A percentile compares a stretch with the other conserved stretches of the same genome.
These are phyloP conservation scores for Ptyas mucosa DNA, from an alignment of 2,113 vertebrate genomes.

Conservation along the genomic window DNA sequence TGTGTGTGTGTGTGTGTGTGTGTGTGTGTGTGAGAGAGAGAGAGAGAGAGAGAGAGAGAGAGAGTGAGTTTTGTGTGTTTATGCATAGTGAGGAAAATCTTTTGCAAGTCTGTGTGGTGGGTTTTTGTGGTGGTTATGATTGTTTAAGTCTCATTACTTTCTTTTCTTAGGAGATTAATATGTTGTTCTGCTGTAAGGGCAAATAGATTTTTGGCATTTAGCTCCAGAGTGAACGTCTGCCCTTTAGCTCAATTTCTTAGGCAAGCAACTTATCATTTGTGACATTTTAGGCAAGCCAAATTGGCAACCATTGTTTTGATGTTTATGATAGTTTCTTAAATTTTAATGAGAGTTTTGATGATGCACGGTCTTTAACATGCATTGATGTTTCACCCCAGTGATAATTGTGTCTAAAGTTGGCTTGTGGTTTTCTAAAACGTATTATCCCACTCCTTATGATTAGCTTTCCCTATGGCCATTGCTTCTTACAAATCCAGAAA, in stretches of 20 bases:
- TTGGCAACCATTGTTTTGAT: neutral
- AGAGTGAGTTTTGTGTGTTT: neutral
- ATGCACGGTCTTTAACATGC: neutral
- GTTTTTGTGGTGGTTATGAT: neutral
- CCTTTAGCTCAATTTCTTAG: neutral
- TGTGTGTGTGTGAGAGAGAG: neutral
- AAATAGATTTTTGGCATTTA: neutral
- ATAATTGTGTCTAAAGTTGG: neutral
- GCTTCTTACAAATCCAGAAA: neutral
- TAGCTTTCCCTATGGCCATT: neutral
- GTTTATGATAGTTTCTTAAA: neutral
- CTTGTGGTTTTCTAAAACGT: neutral
- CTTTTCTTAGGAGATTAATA: neutral
- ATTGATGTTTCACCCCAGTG: neutral
- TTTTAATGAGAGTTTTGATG: neutral
- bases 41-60: neutral
- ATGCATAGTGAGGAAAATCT: neutral
- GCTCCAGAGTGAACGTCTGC: neutral
- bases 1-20: neutral
- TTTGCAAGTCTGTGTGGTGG: neutral
- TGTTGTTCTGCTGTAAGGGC: neutral
- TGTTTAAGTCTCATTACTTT: neutral
- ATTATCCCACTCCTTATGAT: neutral
- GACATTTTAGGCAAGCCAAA: neutral
- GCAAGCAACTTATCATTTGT: neutral